Conservation (phyloP, 2,113 vertebrate species). For the Amphilophus citrinellus region DNA sequence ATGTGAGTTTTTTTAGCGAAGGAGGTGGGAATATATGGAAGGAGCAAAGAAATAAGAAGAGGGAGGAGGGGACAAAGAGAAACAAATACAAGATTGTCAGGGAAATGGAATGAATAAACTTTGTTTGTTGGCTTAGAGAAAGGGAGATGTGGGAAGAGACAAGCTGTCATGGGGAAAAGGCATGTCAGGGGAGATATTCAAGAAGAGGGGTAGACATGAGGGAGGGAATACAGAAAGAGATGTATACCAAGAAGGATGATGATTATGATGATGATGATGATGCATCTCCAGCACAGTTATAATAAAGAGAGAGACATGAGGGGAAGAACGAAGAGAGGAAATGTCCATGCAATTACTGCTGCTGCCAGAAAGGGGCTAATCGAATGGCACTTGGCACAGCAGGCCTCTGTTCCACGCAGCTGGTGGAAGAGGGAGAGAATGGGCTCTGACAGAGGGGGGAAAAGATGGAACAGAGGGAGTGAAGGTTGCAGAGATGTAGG, state of each 20-base stretch:
- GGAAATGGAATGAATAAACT: neutral
- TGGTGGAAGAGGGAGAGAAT: constrained; percentile 69
- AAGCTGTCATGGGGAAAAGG: constrained; percentile 1
- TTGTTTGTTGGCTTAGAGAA: neutral
- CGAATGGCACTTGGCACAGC: constrained; percentile 76
- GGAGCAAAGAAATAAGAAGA: neutral
- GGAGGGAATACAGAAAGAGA: neutral
- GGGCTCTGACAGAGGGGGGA: constrained; percentile 63
- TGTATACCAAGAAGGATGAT: neutral
- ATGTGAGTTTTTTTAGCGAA: neutral
- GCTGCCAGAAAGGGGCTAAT: constrained; percentile 74
- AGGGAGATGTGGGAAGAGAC: constrained; percentile 23
- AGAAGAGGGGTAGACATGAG: neutral
- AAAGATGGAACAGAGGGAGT: constrained; percentile 33
- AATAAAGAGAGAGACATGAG: constrained; percentile 39
- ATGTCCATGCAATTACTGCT: constrained; percentile 69
- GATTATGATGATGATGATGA: constrained; percentile 29
- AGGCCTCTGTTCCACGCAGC: constrained; percentile 63
- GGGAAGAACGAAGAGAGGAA: constrained; percentile 36
- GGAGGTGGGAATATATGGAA: neutral
- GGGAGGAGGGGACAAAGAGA: neutral
- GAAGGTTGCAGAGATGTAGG: constrained; percentile 19
- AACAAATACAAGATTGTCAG: constrained; percentile 6
- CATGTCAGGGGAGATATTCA: neutral
- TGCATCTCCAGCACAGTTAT: constrained; percentile 35